Base-by-base conservation (phyloP, 2,888 invertebrate species). In the Napeogenes sylphis region DNA sequence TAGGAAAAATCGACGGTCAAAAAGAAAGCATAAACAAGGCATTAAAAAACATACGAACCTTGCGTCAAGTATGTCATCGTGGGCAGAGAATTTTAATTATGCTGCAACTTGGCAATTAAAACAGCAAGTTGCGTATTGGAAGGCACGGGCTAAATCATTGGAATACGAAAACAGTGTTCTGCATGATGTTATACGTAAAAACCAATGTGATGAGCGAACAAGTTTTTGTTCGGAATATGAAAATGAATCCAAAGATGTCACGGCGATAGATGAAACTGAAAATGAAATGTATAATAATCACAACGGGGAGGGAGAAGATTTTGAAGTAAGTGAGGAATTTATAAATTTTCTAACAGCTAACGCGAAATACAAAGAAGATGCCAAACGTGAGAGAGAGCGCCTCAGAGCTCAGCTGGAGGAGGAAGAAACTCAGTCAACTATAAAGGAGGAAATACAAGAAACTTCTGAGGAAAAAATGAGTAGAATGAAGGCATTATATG, bases 281-380 rank as follows among this genome's bases (percentile, higher is more conserved):
- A 71, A 68, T 21, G 67, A 73, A 47, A 67, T 73, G n/a, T 51
- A 55, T 2, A 57, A 65, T 12, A 64, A 68, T 14, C 75, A 78
- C 1, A 84, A 85, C 30, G 65, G 66, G 2, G 71, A 73, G 4
- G 73, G 71, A 2, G 74, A 73, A 4, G 71, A 77, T 14, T 90
- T 94, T 73, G 92, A 92, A 76, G 91, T 94, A 2, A 92, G 93
- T 71, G 92, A 93, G 67, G 93, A 93, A 63, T 93, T 92, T 85
- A 84, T 93, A 70, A 87, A 91, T 55, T 94, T 94, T 79, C 82
- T 94, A 59, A 90, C 89, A 70, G 85, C 90, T 62, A 93, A 93
- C 71, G 90, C 92, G 2, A 91, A 91, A 71, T 93, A 92, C 66
- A 86, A 84, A 72, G 84, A 87, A 65, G 84, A 86, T 47, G 82